Base-by-base conservation (phyloP, 92 coral and sea anemone genomes). In the Scolanthus callimorphus region DNA sequence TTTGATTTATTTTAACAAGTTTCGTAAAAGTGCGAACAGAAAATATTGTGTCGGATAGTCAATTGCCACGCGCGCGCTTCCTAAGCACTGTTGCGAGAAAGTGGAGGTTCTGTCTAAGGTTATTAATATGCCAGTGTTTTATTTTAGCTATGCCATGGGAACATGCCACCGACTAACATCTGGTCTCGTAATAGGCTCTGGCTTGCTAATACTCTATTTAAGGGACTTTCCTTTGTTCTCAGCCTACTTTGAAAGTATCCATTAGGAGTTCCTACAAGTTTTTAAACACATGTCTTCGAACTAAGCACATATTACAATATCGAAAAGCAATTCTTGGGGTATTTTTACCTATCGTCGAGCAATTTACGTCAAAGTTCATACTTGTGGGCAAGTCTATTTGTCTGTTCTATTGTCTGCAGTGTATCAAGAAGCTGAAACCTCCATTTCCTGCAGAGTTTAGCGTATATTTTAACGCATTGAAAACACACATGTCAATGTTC, bases 201-300 rank as follows among this genome's bases (percentile, higher is more conserved):
- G 89, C 80, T 74, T 83, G 69, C 69, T 78, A 87, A 83, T 73
- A 73, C 96, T 70, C 82, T 87, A 83, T 87, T 87, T 87, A 71
- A 88, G 73, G 63, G 78, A 82, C 74, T 73, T 78, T 59, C 77
- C 71, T 63, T 87, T 82, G 90, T 82, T 55, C 73, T 56, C 17
- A 68, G 57, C 67, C 45, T 77, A 78, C 73, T 82, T 60, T 65
- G 66, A 57, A 83, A 87, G 96, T 87, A 74, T 70, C 79, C 83
- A 78, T 82, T 74, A 87, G 67, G 59, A 15, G 63, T 51, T 70
- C 51, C 60, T 49, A 71, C 74, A 79, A 58, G 86, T 73, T 69
- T 83, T 86, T 87, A 77, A 78, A 77, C 77, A 83, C 96, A 82
- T 87, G 90, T 60, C 66, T 73, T 46, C 65, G 78, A 75, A 46